Conservation (phyloP, 2,113 vertebrate species). For the Pampusana beccarii region DNA sequence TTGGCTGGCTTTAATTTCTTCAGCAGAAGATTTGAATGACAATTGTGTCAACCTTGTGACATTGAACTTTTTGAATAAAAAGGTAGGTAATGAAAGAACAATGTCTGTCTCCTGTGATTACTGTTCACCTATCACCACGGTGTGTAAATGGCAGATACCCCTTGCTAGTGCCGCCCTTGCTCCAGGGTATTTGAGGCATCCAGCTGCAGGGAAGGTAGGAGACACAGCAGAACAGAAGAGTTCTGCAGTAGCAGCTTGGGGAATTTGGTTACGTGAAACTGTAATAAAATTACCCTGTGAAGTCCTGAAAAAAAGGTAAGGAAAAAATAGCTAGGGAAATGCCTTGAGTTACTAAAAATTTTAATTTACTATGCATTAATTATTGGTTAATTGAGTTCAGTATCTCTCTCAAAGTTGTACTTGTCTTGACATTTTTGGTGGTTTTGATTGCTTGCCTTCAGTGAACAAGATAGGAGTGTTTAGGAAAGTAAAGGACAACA, state of each 20-base stretch:
- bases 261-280: background rate
- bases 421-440: background rate
- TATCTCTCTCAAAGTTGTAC: background rate
- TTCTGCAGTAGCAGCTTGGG: constrained; percentile 1
- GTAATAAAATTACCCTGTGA: constrained; percentile 30
- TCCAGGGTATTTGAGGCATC: background rate
- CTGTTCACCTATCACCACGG: background rate
- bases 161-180: background rate
- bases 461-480: background rate
- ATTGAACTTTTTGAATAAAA: background rate
- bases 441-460: background rate
- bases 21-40: background rate
- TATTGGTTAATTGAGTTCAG: constrained; percentile 38
- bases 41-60: background rate
- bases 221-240: background rate
- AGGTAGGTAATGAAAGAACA: background rate
- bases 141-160: background rate
- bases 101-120: background rate
- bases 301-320: constrained; percentile 33
- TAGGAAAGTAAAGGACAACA: background rate
- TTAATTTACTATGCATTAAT: constrained; percentile 56
- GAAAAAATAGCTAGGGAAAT: constrained; percentile 30
- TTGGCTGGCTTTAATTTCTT: background rate
- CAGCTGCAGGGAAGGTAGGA: background rate
- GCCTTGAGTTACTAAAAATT: constrained; percentile 36